phyloP scores from a whole-genome alignment of 2,113 vertebrate species.

The Chloropsis cyanopogon region DNA sequence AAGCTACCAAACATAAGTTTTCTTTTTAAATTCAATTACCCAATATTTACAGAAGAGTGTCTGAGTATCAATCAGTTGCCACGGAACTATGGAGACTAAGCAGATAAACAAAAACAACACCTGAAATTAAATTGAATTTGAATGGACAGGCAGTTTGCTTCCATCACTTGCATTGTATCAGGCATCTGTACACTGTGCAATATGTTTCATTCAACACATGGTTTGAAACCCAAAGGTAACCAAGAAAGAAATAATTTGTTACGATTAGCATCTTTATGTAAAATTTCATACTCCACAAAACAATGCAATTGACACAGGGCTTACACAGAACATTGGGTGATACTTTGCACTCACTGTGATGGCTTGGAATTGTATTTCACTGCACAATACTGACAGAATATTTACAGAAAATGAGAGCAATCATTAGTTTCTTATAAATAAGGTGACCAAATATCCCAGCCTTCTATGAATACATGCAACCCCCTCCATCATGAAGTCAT shows the following conservation, averaged over 20 bases:
- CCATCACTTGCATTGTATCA: conserved; percentile 38
- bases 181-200: conserved; percentile 7
- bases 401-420: conserved; percentile 55
- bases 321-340: conserved; percentile 40
- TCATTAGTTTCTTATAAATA: conserved; percentile 59
- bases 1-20: background rate
- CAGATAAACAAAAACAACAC: conserved; percentile 15
- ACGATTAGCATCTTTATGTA: conserved; percentile 49
- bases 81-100: conserved; percentile 27
- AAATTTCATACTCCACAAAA: conserved; percentile 59
- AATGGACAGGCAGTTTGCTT: conserved; percentile 27
- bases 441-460: conserved; percentile 59
- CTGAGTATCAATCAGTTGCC: conserved; percentile 4
- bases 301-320: conserved; percentile 32
- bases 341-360: conserved; percentile 43
- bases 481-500: background rate
- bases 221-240: conserved; percentile 36
- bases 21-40: conserved; percentile 25
- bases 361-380: conserved; percentile 48
- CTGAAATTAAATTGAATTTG: conserved; percentile 7
- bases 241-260: conserved; percentile 24
- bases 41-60: conserved; percentile 25
- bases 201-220: conserved; percentile 41
- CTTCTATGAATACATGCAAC: background rate
- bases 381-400: conserved; percentile 59